Evolutionary conservation across 2,888 invertebrate genomes (phyloP), one percentile per base, ranked within the genome.

Genomic region (Cylindroiulus punctatus): DNA sequence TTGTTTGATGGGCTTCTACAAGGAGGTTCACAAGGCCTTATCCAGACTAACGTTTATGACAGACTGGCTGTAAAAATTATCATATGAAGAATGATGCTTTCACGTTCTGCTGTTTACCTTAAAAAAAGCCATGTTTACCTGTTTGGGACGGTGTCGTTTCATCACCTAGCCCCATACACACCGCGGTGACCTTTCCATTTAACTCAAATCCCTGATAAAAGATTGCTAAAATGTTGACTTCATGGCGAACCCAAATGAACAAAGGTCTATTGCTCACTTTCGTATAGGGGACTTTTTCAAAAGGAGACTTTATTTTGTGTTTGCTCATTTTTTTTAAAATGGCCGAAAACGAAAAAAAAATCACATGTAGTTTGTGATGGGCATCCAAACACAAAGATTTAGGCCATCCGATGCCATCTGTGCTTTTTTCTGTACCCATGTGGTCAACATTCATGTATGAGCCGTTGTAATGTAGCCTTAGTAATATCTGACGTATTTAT

Each of bases 371-470:
- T 40, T 8, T 40, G 40, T 57, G 57, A n/a, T 5, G 22, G 22
- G 57, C 17, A 22, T 57, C 57, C 22, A 22, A 57, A 57, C 1
- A 4, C 22, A n/a, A 57, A 57, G 57, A 57, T 57, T 22, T 57
- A 57, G 57, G 57, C 57, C 57, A 57, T 22, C 57, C 1, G 10
- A 57, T 22, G 7, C 57, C 57, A 57, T 57, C 57, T 57, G 57
- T 22, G 22, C 57, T 57, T 57, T 4, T 22, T 22, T 22, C 22
- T 57, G 57, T 22, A 12, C 57, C 12, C 57, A 57, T 57, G 57
- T 57, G 57, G 57, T 57, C 57, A 57, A 57, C 57, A n/a, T n/a
- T n/a, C n/a, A n/a, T n/a, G 57, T 57, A 57, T 57, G 57, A 57
- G 17, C n/a, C 5, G 57, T 10, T 22, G 5, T 40, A 40, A 40